Percentiles rank a stretch among this genome's conserved stretches.
Conservation (phyloP, 2,797 vertebrate genomes). For the Acanthis flammea region DNA sequence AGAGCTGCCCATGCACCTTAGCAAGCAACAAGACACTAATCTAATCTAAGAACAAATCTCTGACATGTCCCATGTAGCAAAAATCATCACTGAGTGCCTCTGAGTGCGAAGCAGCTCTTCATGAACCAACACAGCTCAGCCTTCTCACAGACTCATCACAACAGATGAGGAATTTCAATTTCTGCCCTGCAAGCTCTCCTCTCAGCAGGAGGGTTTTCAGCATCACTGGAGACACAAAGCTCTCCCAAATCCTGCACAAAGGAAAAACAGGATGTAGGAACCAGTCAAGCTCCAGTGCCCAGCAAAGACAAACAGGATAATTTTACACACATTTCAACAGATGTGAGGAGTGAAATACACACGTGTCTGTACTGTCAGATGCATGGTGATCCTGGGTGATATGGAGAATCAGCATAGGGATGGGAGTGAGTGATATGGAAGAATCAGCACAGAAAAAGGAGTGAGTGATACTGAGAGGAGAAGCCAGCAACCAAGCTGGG, state of each 20-base stretch:
- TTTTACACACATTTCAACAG: not conserved
- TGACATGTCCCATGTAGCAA: rapidly evolving
- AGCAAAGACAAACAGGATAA: not conserved
- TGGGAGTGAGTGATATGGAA: not conserved
- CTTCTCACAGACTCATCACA: not conserved
- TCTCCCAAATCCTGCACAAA: not conserved
- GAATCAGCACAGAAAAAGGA: not conserved
- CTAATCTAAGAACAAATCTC: not conserved
- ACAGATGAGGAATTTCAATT: not conserved
- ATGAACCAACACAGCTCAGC: not conserved
- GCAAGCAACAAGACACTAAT: not conserved
- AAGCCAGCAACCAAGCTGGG: not conserved
- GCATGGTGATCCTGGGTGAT: rapidly evolving
- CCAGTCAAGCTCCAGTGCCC: rapidly evolving
- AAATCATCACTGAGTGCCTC: not conserved
- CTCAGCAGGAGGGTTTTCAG: not conserved
- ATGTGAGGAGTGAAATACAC: not conserved
- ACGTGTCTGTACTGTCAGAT: not conserved
- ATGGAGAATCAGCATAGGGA: not conserved
- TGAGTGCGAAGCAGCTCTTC: not conserved
- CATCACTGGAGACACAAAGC: not conserved
- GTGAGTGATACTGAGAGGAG: rapidly evolving
- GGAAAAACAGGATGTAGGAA: not conserved
- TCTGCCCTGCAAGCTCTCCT: not conserved
- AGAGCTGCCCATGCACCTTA: not conserved